A percentile compares a stretch with the other conserved stretches of the same genome.
Conservation (phyloP, 2,797 vertebrate genomes). For the Spea hammondii region DNA sequence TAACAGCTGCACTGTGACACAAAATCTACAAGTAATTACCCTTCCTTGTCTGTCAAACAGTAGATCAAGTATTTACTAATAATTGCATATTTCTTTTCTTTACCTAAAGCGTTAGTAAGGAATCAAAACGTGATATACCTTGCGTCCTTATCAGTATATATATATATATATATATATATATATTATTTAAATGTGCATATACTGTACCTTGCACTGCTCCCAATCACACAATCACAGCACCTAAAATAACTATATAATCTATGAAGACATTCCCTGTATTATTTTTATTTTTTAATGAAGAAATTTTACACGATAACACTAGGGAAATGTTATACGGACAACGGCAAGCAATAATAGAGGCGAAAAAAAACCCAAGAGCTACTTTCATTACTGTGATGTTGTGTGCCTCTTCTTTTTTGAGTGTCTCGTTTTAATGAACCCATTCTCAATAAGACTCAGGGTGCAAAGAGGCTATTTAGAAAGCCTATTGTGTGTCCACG, state of each 20-base stretch:
- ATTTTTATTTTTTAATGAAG: slow-evolving; percentile 63
- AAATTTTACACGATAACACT: slow-evolving; percentile 81
- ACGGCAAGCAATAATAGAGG: slow-evolving; percentile 77
- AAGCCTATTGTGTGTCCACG: slow-evolving; percentile 79
- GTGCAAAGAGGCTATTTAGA: slow-evolving; percentile 84
- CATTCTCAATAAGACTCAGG: slow-evolving; percentile 81
- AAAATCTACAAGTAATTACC: no score
- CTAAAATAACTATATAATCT: slow-evolving; percentile 80
- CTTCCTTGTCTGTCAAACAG: no score
- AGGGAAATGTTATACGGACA: slow-evolving; percentile 78
- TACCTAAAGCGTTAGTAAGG: no score
- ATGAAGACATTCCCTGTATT: slow-evolving; percentile 74
- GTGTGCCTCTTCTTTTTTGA: slow-evolving; percentile 68
- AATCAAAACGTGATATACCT: no score
- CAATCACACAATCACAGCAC: slow-evolving; percentile 73
- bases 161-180: no score
- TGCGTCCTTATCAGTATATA: no score
- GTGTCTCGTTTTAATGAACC: slow-evolving; percentile 82
- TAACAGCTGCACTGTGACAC: not conserved
- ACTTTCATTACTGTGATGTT: slow-evolving; percentile 82
- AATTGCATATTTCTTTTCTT: no score
- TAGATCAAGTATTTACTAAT: no score
- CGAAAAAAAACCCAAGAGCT: slow-evolving; percentile 72
- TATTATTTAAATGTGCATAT: no score
- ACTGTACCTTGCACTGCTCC: slow-evolving; percentile 62